Conservation (phyloP, 2,888 invertebrate species). For the Drosophila limbata region DNA sequence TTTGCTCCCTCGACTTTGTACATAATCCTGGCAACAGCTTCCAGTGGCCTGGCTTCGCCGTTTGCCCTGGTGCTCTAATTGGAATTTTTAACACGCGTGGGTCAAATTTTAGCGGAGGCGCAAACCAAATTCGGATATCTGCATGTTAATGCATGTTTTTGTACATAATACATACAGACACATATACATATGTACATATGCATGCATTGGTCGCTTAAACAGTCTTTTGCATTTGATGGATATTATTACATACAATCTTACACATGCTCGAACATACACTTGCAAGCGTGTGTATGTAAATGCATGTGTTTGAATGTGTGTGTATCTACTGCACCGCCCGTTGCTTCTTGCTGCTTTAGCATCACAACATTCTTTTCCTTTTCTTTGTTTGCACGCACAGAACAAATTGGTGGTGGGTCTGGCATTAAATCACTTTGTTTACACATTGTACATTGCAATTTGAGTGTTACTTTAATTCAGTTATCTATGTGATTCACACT, state of each 20-base stretch:
- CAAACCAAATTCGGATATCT: constrained; percentile 15
- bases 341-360: constrained; percentile 31
- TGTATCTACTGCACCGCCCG: constrained; percentile 57
- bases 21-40: constrained; percentile 39
- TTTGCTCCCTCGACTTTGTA: not conserved
- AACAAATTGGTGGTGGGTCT: constrained; percentile 43
- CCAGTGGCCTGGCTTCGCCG: constrained; percentile 51
- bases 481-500: constrained; percentile 11
- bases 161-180: constrained; percentile 10
- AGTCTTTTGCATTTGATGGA: constrained; percentile 2
- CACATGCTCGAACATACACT: not conserved
- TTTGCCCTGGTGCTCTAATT: constrained; percentile 49
- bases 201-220: constrained; percentile 3
- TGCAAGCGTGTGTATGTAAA: constrained; percentile 7
- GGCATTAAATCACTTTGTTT: constrained; percentile 13
- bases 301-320: constrained; percentile 41
- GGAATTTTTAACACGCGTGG: constrained; percentile 46
- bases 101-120: constrained; percentile 38
- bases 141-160: constrained; percentile 21
- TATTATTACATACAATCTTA: constrained; percentile 11
- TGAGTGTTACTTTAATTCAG: constrained; percentile 39
- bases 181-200: constrained; percentile 6
- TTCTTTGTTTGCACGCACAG: constrained; percentile 33
- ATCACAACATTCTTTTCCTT: constrained; percentile 61
- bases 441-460: constrained; percentile 2